Percentiles rank a stretch among this genome's conserved stretches.
Evolutionary conservation across 2,888 invertebrate genomes (phyloP).

Genomic region (Cryptus viduatorius): DNA sequence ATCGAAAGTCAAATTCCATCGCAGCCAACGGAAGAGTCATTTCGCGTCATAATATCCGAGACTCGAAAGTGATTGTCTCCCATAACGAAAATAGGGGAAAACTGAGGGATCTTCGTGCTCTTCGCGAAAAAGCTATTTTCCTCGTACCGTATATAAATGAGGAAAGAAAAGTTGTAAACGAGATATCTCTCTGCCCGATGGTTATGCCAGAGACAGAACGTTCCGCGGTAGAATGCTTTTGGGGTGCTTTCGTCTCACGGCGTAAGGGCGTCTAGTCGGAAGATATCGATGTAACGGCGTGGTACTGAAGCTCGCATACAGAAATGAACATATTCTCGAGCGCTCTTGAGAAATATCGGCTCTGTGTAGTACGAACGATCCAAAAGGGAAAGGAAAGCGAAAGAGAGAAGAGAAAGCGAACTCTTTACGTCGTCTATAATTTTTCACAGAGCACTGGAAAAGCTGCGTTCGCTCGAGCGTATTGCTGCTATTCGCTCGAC

Average conservation of each 20-base stretch:
- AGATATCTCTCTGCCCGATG: constrained; percentile 37
- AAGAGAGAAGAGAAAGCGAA: constrained; percentile 9
- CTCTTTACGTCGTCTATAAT: constrained; percentile 42
- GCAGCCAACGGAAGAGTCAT: constrained; percentile 30
- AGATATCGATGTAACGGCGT: constrained; percentile 46
- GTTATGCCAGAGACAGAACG: constrained; percentile 39
- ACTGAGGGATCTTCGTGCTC: constrained; percentile 5
- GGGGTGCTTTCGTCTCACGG: constrained; percentile 20
- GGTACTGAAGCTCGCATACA: neutral
- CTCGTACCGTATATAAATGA: constrained; percentile 27
- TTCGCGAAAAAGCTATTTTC: constrained; percentile 12
- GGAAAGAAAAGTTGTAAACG: constrained; percentile 29
- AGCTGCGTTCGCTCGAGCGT: constrained; percentile 8
- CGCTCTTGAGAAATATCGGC: neutral
- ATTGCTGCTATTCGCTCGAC: constrained; percentile 6
- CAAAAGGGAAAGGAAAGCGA: constrained; percentile 9
- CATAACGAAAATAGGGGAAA: neutral
- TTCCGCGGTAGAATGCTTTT: constrained; percentile 34
- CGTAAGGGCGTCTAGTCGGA: constrained; percentile 17
- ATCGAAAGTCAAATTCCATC: constrained; percentile 47
- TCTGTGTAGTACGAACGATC: neutral
- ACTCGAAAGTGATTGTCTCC: constrained; percentile 27
- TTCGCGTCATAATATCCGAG: constrained; percentile 47
- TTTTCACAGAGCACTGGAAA: constrained; percentile 11
- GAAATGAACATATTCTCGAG: constrained; percentile 10